A percentile compares a stretch with the other conserved stretches of the same genome.
Evolutionary conservation across 1,140 invertebrate species (phyloP).

Genomic region (Nautilus pompilius): DNA sequence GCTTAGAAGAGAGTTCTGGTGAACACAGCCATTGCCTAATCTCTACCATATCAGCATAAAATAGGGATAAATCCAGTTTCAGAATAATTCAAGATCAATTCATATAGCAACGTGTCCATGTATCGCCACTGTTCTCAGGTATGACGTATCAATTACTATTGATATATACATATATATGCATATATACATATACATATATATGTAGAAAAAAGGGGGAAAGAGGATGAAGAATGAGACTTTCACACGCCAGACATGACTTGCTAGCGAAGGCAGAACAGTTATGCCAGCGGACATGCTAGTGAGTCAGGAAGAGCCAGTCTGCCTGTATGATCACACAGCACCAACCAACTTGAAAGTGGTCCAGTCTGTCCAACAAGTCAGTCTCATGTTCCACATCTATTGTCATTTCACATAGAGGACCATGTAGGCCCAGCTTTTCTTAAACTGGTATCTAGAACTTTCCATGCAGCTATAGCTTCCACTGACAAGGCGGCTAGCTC

Average conservation of each 20-base stretch:
- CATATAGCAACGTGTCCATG: neutral
- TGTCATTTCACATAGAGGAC: constrained; percentile 1
- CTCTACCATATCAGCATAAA: neutral
- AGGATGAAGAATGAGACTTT: too few species aligned
- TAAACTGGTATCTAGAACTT: neutral
- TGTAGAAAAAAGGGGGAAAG: neutral
- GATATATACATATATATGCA: neutral
- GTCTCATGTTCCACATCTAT: neutral
- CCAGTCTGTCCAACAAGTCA: neutral
- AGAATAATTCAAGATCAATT: neutral
- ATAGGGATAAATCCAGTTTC: neutral
- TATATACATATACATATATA: neutral
- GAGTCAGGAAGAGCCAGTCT: too few species aligned
- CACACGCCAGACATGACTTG: too few species aligned
- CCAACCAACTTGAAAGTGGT: neutral
- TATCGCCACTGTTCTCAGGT: neutral
- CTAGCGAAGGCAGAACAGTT: too few species aligned
- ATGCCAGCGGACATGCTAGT: too few species aligned
- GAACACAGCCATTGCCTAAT: neutral
- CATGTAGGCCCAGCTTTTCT: neutral
- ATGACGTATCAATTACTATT: neutral
- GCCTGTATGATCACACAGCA: too few species aligned
- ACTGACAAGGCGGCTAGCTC: neutral
- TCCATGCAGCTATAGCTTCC: neutral
- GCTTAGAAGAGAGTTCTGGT: neutral